Evolutionary conservation across 2,888 invertebrate genomes (phyloP), one percentile per base, ranked within the genome.

Genomic region (Aelia acuminata): DNA sequence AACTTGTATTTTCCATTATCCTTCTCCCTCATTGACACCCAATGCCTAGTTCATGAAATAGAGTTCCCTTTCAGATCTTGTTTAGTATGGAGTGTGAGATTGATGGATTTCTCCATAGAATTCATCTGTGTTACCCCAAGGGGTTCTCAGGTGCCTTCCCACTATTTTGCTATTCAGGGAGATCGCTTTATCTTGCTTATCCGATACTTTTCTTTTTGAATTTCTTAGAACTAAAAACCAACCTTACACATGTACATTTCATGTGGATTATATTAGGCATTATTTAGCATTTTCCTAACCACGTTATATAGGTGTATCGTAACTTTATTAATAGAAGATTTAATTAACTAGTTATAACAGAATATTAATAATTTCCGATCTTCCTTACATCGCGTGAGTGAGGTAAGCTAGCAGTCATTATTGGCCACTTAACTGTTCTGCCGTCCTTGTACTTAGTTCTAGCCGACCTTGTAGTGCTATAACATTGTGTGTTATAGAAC

Each of bases 281-380:
- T n/a, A n/a, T n/a, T n/a, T n/a, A n/a, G n/a, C n/a, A n/a, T n/a
- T n/a, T n/a, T n/a, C n/a, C n/a, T n/a, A n/a, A n/a, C n/a, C n/a
- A n/a, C n/a, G n/a, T n/a, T n/a, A n/a, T n/a, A n/a, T n/a, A n/a
- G n/a, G n/a, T n/a, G n/a, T 4, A 15, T 20, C 22, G 8, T 2
- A 18, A 31, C 63, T 15, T 35, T 20, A 63, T 57, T n/a, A 53
- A 43, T 63, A 35, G 18, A 35, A 20, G 35, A 31, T 70, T 35
- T 70, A 35, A 48, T 47, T 53, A 47, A 43, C 84, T 43, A 1
- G 3, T 47, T 47, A 26, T 26, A 8, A 26, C 43, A 53, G 26
- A 86, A 35, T 35, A 53, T 57, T 63, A 39, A 53, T 26, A 57
- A 31, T 86, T 57, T 31, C 86, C 22, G 63, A 86, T 63, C 86